Evolutionary conservation across 2,797 vertebrate genomes (phyloP).

Genomic region (Scyliorhinus canicula): DNA sequence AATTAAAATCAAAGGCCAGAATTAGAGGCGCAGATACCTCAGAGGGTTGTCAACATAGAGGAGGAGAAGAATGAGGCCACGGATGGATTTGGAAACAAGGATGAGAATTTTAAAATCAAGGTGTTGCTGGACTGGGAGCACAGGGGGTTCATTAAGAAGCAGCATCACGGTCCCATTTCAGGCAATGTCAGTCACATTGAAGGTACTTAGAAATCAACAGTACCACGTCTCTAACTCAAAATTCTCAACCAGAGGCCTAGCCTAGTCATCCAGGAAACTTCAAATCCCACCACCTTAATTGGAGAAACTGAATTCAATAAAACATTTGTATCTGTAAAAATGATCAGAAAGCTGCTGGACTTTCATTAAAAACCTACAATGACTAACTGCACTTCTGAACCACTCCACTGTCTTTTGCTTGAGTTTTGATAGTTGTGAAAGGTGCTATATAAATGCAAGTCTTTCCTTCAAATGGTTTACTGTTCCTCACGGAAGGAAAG

Average conservation of each 20-base stretch:
- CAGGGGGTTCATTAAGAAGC: neutral
- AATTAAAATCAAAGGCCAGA: neutral
- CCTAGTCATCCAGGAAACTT: neutral
- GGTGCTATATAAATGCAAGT: neutral
- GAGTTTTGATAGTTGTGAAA: neutral
- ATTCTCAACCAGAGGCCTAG: no score
- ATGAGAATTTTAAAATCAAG: no score
- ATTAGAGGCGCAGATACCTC: neutral
- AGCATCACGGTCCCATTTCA: neutral
- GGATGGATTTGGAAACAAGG: neutral
- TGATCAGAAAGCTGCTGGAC: neutral
- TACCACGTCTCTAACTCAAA: neutral
- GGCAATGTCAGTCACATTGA: neutral
- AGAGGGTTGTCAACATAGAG: neutral
- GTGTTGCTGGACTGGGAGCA: no score
- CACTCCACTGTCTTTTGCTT: neutral
- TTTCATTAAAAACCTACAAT: neutral
- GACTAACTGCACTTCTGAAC: neutral
- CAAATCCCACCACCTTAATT: neutral
- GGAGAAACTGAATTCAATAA: neutral
- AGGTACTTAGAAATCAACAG: neutral
- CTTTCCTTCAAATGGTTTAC: neutral
- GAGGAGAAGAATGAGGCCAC: neutral
- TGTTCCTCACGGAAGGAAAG: neutral
- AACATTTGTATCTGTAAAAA: neutral